phyloP scores from a whole-genome alignment of 2,113 vertebrate species.

The Rynchops niger region DNA sequence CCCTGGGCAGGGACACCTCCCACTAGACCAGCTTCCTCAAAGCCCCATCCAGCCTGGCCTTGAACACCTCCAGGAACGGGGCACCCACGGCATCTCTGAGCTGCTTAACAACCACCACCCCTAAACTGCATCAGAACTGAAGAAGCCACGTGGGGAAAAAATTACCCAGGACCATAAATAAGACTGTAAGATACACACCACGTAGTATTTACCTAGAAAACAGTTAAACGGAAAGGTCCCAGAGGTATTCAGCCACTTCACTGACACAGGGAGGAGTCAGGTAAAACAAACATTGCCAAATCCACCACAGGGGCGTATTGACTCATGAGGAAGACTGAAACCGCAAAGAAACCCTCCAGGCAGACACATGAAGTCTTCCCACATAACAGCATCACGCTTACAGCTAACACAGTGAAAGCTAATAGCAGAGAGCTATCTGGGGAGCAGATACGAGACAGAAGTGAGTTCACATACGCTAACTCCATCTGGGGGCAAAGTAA shows the following conservation, averaged over 20 bases:
- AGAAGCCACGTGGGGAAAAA: background rate
- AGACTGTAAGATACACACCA: background rate
- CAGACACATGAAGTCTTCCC: background rate
- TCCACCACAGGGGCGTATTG: background rate
- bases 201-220: background rate
- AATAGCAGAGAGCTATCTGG: background rate
- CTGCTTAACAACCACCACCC: background rate
- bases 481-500: background rate
- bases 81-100: background rate
- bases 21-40: background rate
- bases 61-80: background rate
- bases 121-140: background rate
- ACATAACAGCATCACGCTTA: background rate
- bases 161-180: background rate
- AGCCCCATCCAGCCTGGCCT: background rate
- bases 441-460: background rate
- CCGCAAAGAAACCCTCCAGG: background rate
- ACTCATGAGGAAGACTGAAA: background rate
- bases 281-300: background rate
- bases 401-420: background rate
- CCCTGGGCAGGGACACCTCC: background rate
- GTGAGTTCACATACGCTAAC: background rate
- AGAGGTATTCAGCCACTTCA: background rate
- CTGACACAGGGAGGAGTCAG: background rate
- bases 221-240: background rate